phyloP scores from a whole-genome alignment of 2,797 vertebrate genomes.

The Psittacula echo region DNA sequence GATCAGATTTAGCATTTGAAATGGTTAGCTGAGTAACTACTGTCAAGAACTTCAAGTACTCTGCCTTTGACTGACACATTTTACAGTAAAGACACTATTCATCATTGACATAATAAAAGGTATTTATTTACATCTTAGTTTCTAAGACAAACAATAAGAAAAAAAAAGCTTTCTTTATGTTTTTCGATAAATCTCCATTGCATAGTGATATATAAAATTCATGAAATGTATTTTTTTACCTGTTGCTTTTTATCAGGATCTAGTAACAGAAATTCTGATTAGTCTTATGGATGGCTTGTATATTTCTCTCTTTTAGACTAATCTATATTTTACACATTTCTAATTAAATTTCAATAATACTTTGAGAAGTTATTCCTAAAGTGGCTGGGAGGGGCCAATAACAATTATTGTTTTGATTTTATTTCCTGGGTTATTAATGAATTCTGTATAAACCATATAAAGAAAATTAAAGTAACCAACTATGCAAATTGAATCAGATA shows the following conservation, averaged over 20 bases:
- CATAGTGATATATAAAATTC: neutral
- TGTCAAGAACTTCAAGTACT: neutral
- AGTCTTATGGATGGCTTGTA: neutral
- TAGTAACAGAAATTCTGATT: neutral
- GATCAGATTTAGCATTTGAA: neutral
- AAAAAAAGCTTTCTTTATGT: neutral
- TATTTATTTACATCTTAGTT: neutral
- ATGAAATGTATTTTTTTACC: neutral
- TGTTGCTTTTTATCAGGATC: neutral
- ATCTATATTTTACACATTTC: neutral
- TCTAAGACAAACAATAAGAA: neutral
- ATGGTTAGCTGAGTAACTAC: neutral
- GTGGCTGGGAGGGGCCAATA: neutral
- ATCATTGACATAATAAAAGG: neutral
- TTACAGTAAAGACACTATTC: neutral
- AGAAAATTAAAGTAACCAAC: neutral
- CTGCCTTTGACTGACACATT: neutral
- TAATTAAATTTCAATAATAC: constrained; percentile 5
- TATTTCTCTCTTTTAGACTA: neutral
- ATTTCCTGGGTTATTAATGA: neutral
- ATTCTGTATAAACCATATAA: neutral
- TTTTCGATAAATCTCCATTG: neutral
- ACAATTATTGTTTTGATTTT: neutral
- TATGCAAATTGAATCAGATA: neutral
- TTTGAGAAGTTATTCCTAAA: constrained; percentile 1